phyloP scores from a whole-genome alignment of 2,888 invertebrate species.

The Orthosia gracilis region DNA sequence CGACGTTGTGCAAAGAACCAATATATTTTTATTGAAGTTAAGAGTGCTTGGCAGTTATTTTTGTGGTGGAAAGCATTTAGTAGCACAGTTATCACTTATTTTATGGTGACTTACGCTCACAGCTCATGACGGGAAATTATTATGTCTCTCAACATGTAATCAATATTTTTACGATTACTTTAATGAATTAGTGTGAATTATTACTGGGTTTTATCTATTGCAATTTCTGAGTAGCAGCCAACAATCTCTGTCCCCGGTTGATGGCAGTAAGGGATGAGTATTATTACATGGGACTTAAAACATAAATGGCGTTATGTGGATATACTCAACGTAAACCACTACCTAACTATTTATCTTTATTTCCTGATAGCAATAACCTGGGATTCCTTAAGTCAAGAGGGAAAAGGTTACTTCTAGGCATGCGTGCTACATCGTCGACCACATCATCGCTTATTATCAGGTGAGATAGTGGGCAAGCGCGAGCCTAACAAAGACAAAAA shows the following conservation, averaged over 20 bases:
- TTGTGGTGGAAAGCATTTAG: constrained; percentile 36
- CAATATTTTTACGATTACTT: not conserved
- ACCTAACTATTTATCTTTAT: too few species aligned
- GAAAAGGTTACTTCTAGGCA: too few species aligned
- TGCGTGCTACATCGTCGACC: too few species aligned
- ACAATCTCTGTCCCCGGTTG: not conserved
- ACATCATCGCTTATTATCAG: too few species aligned
- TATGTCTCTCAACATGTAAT: not conserved
- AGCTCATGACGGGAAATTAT: not conserved
- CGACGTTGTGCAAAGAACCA: constrained; percentile 66
- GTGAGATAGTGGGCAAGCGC: too few species aligned
- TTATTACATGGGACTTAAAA: too few species aligned
- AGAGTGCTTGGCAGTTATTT: constrained; percentile 48
- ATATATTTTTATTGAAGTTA: constrained; percentile 65
- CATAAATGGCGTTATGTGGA: too few species aligned
- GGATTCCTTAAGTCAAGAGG: too few species aligned
- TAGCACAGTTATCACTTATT: not conserved
- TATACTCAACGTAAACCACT: too few species aligned
- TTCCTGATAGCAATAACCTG: too few species aligned
- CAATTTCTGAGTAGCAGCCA: not conserved
- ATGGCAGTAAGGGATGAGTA: too few species aligned
- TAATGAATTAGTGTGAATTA: not conserved
- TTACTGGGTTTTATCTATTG: not conserved
- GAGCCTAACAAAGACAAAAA: too few species aligned
- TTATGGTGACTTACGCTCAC: not conserved